Evolutionary conservation across 1,140 invertebrate species (phyloP), one percentile per base, ranked within the genome.

Genomic region (Neomicropteryx cornuta): DNA sequence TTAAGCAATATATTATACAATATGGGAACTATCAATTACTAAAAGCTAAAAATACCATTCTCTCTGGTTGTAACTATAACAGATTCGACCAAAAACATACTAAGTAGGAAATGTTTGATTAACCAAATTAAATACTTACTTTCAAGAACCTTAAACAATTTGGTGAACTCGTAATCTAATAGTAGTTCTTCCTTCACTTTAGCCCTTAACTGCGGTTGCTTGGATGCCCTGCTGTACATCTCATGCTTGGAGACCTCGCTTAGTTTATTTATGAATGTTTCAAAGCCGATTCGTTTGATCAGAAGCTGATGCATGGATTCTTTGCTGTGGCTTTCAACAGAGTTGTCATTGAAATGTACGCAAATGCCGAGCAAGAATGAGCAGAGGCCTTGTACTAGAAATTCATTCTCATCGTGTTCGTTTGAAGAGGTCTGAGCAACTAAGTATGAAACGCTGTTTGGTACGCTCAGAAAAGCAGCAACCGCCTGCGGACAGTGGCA

Each of bases 131-230:
- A 38, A n/a, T 33, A 61, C 55, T 56, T 48, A 79, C 78, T 70
- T 71, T 89, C 83, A 18, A 86, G 56, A 6, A 70, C 71, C 67
- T 89, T 90, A 48, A 87, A 88, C 8, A 96, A 62, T 52, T 79
- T 79, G 52, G 90, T 95, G 68, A 97, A 99, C 60, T 97, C 88
- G 62, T 91, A 91, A 62, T 99, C 96, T 35, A 98, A 74, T 18
- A 96, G 66, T 14, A 97, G 69, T 46, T 97, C 89, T 8, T 66
- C 68, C 4, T 87, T 67, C 43, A 79, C 65, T 55, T 81, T 84
- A 10, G 78, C 81, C 22, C 76, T 71, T 3, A 90, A 73, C 58
- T 97, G 90, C 2, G 95, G 93, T 56, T 91, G 88, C 63, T 97
- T 97, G 2, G 87, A 77, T 19, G 94, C 88, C 55, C 79, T 76